Conservation (phyloP, 92 coral and sea anemone genomes). For the Epizoanthus ramosus region DNA sequence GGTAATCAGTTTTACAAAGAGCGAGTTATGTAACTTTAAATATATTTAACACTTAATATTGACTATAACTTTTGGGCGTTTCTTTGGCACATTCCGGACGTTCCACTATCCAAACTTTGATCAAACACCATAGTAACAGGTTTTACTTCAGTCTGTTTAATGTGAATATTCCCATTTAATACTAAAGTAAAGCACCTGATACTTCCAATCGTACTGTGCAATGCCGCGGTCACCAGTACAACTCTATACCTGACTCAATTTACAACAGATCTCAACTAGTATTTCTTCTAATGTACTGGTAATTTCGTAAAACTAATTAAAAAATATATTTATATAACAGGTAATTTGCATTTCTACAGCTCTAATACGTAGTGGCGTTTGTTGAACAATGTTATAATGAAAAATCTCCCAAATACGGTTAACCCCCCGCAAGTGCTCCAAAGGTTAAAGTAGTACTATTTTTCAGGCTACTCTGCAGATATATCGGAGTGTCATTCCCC, state of each 20-base stretch:
- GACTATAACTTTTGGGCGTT: too few species aligned
- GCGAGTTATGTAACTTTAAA: too few species aligned
- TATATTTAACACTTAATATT: too few species aligned
- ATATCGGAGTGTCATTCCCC: not conserved
- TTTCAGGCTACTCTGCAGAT: not conserved
- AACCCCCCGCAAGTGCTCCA: not conserved
- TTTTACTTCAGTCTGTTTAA: conserved; percentile 21
- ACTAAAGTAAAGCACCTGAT: conserved; percentile 4
- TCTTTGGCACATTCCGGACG: not conserved
- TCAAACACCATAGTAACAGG: not conserved
- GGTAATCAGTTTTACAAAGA: too few species aligned
- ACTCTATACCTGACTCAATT: not conserved
- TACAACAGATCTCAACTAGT: not conserved
- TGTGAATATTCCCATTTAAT: not conserved
- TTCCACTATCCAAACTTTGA: not conserved
- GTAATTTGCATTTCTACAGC: conserved; percentile 22
- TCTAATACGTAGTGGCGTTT: conserved; percentile 15
- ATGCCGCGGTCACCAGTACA: not conserved
- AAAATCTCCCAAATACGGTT: not conserved
- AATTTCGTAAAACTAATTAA: conserved; percentile 27
- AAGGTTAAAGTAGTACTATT: not conserved
- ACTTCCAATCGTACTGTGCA: not conserved
- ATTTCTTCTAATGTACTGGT: not conserved
- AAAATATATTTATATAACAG: conserved; percentile 36
- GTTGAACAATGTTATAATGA: not conserved